Evolutionary conservation across 2,888 invertebrate species (phyloP).

Genomic region (Leucoma salicis): DNA sequence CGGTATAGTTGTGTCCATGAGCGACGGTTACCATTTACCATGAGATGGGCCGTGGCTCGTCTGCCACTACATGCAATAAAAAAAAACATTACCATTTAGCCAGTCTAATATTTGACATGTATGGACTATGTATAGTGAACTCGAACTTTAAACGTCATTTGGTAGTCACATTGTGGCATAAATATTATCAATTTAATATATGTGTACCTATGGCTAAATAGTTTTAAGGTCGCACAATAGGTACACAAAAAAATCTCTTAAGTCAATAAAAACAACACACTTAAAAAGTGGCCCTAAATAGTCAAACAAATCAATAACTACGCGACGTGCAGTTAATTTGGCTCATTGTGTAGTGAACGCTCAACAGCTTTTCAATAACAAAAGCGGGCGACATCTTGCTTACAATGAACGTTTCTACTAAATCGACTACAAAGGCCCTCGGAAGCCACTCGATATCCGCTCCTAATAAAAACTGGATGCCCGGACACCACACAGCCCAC

Average conservation of each 20-base stretch:
- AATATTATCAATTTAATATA: no score
- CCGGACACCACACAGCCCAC: slow-evolving; percentile 55
- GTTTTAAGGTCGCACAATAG: no score
- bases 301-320: slow-evolving; percentile 30
- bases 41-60: no score
- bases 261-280: not conserved
- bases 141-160: no score
- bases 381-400: slow-evolving; percentile 53
- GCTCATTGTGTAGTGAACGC: slow-evolving; percentile 30
- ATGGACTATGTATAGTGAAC: no score
- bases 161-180: no score
- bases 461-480: slow-evolving; percentile 75
- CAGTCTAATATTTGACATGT: no score
- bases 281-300: slow-evolving; percentile 23
- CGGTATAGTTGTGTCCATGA: no score
- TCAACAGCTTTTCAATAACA: slow-evolving; percentile 41
- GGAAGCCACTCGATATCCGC: slow-evolving; percentile 72
- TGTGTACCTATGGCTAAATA: no score
- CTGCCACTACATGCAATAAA: no score
- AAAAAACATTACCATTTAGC: no score
- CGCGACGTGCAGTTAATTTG: slow-evolving; percentile 27
- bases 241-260: not conserved
- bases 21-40: no score
- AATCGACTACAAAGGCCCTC: slow-evolving; percentile 62
- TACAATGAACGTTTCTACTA: slow-evolving; percentile 56